Base-by-base conservation (phyloP, 1,140 invertebrate genomes). In the Papilio aristodemus region DNA sequence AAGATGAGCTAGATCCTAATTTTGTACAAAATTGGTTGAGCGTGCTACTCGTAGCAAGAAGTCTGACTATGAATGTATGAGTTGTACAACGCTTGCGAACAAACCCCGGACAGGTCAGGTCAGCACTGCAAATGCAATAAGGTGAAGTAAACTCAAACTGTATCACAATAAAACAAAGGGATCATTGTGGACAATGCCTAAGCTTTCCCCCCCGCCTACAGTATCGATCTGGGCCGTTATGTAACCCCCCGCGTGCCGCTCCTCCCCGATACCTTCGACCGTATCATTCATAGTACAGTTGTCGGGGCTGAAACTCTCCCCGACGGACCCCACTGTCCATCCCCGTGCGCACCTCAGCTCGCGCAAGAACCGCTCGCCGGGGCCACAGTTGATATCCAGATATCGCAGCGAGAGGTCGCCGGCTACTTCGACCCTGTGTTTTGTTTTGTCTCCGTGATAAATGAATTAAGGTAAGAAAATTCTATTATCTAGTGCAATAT, bases 141-240 rank as follows among this genome's bases (percentile, higher is more conserved):
- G 3, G 13, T 38, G 37, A 63, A 37, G 60, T 54, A 14, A 59
- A 14, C 13, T 14, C n/a, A 59, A 59, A 59, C 59, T 37, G 59
- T 71, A 50, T 66, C 37, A 22, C 22, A 64, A 41, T 58, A 64
- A 72, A 68, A 62, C 38, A 62, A 70, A 27, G 59, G 69, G 72
- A 50, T 72, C 72, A 75, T 46, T 80, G 74, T 83, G 81, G 67
- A 80, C 74, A 70, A 62, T 50, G 68, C 76, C 75, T 79, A 78
- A 72, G 69, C 74, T 75, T 72, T 70, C 62, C 76, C 73, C 74
- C 77, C 79, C 73, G 78, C 78, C 77, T n/a, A 68, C 74, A 73
- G 72, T 88, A 90, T 90, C 85, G 87, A 88, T 90, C 85, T 38
- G 25, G 75, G 59, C 41, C 68, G 84, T 90, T 90, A 90, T 85